Evolutionary conservation across 1,140 invertebrate species (phyloP).

Genomic region (Zophobas atratus): DNA sequence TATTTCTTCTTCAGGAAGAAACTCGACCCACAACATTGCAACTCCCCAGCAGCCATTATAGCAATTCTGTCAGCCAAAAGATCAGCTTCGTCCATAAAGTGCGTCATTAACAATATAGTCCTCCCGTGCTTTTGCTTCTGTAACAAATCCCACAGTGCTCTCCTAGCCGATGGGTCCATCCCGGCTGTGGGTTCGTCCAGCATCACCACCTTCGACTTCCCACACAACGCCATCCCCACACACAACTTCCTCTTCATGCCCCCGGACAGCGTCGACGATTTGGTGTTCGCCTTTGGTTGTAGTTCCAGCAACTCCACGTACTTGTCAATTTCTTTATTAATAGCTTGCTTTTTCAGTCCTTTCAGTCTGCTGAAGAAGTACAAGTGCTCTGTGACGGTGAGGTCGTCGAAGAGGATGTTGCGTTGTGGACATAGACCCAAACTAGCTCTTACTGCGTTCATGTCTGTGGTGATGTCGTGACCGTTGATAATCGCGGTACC

Average conservation of each 20-base stretch:
- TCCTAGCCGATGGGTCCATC: constrained; percentile 93
- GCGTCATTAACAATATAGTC: constrained; percentile 91
- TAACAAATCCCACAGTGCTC: constrained; percentile 91
- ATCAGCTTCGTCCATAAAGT: constrained; percentile 99
- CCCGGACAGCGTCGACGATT: constrained; percentile 75
- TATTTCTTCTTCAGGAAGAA: constrained; percentile 91
- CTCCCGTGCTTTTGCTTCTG: constrained; percentile 70
- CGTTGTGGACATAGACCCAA: constrained; percentile 95
- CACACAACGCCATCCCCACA: constrained; percentile 85
- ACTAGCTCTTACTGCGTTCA: constrained; percentile 75
- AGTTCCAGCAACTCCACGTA: constrained; percentile 80
- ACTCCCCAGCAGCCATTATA: constrained; percentile 85
- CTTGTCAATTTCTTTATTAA: constrained; percentile 72
- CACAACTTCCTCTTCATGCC: constrained; percentile 90
- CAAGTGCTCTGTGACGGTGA: constrained; percentile 94
- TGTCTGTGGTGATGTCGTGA: constrained; percentile 76
- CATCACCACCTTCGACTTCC: constrained; percentile 80
- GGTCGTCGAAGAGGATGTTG: constrained; percentile 92
- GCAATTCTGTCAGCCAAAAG: constrained; percentile 93
- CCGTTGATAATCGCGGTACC: constrained; percentile 82
- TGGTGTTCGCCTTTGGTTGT: constrained; percentile 67
- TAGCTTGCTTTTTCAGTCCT: constrained; percentile 75
- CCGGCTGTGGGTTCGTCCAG: constrained; percentile 96
- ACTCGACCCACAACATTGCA: constrained; percentile 89
- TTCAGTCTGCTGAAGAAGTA: constrained; percentile 87